Conservation (phyloP, 2,888 invertebrate genomes). For the Hanleya hanleyi region DNA sequence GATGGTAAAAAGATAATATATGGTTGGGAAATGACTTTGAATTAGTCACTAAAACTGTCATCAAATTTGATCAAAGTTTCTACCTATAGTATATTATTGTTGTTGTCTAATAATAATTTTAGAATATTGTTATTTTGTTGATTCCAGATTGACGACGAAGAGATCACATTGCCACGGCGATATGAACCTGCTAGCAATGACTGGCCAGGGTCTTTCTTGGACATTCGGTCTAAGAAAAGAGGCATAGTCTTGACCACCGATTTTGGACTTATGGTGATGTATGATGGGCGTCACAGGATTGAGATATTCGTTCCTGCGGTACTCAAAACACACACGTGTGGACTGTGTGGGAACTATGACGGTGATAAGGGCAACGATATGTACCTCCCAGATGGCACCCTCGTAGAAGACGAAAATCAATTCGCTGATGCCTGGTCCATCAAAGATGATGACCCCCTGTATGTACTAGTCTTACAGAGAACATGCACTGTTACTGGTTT, state of each 20-base stretch:
- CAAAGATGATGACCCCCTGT: neutral
- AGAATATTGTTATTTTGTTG: too few species aligned
- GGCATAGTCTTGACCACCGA: conserved; percentile 2
- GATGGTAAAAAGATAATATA: too few species aligned
- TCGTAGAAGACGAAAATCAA: neutral
- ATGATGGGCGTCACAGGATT: conserved; percentile 11
- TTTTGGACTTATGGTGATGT: conserved; percentile 12
- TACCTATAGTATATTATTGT: too few species aligned
- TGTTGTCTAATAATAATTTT: too few species aligned
- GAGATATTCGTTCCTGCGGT: neutral
- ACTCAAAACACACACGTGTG: conserved; percentile 1
- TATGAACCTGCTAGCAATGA: neutral
- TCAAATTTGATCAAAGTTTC: too few species aligned
- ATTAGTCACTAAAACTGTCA: too few species aligned
- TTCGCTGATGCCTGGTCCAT: conserved; percentile 4
- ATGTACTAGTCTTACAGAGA: too few species aligned
- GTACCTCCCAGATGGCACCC: neutral
- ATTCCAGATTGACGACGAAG: conserved; percentile 8
- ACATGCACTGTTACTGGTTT: too few species aligned
- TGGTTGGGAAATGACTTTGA: too few species aligned
- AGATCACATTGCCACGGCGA: neutral
- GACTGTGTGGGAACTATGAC: conserved; percentile 15
- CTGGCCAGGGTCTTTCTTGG: neutral
- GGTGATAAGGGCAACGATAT: neutral
- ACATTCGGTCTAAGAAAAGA: neutral